These are phyloP conservation scores for Cettia cetti DNA, from an alignment of 2,113 vertebrate species.

Conservation along the genomic window DNA sequence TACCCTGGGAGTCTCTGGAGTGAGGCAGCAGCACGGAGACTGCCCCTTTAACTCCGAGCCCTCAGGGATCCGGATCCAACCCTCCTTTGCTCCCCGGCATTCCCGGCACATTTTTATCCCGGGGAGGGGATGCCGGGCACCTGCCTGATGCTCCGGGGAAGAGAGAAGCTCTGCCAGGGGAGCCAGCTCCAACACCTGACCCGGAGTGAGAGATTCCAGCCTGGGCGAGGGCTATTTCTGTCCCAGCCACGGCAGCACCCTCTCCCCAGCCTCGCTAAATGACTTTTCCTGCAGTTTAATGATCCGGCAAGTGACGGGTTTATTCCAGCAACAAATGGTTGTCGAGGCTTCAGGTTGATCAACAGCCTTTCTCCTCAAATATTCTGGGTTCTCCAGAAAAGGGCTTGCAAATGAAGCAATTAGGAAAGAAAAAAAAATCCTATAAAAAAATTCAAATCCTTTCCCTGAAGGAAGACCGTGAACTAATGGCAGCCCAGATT, in stretches of 20 bases:
- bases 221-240: neutral
- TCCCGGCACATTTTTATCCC: neutral
- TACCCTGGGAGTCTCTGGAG: neutral
- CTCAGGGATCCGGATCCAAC: neutral
- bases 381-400: neutral
- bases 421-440: neutral
- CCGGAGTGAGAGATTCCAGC: constrained; percentile 2
- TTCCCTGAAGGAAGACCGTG: neutral
- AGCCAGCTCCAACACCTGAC: neutral
- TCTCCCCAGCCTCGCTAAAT: neutral
- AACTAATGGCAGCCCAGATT: neutral
- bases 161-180: neutral
- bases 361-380: neutral
- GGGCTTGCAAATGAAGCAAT: neutral
- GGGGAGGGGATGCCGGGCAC: constrained; percentile 46
- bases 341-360: neutral
- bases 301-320: fast-evolving
- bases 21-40: fast-evolving
- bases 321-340: neutral
- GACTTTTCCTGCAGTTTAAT: neutral
- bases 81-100: neutral
- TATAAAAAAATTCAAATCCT: neutral
- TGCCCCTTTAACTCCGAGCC: neutral
- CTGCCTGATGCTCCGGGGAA: constrained; percentile 23
- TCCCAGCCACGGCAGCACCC: neutral